A percentile compares a stretch with the other conserved stretches of the same genome.
phyloP scores from a whole-genome alignment of 2,113 vertebrate species.

The Nannobrachium achirus region DNA sequence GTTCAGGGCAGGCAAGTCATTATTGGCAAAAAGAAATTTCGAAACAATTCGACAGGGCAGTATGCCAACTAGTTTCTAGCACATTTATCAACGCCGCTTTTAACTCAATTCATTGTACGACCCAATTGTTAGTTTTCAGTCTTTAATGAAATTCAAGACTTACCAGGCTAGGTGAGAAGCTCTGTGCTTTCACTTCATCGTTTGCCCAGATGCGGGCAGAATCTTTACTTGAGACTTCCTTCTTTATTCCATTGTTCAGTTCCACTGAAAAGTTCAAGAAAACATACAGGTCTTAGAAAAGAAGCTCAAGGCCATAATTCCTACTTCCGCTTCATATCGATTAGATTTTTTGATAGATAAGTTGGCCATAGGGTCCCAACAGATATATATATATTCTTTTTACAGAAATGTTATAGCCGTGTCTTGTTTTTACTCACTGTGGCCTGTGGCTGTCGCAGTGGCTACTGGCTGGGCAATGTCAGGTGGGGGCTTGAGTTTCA shows the following conservation, averaged over 20 bases:
- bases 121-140: too few relatives aligned
- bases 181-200: constrained; percentile 90
- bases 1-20: too few relatives aligned
- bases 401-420: neutral
- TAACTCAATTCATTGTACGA: too few relatives aligned
- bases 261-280: constrained; percentile 82
- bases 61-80: too few relatives aligned
- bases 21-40: too few relatives aligned
- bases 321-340: neutral
- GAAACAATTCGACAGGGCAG: too few relatives aligned
- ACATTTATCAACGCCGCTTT: too few relatives aligned
- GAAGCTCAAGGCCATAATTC: neutral
- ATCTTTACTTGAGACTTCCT: constrained; percentile 91
- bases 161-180: constrained; percentile 84
- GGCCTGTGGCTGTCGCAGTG: constrained; percentile 90
- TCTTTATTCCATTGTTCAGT: constrained; percentile 94
- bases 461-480: constrained; percentile 95
- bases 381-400: neutral
- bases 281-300: constrained; percentile 5
- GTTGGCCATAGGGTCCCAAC: too few relatives aligned
- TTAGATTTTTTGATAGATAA: too few relatives aligned
- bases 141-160: neutral
- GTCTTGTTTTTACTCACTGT: constrained; percentile 78
- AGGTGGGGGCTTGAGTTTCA: constrained; percentile 96
- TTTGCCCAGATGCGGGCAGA: constrained; percentile 93